phyloP scores from a whole-genome alignment of 2,113 vertebrate species.

The Cyanistes caeruleus region DNA sequence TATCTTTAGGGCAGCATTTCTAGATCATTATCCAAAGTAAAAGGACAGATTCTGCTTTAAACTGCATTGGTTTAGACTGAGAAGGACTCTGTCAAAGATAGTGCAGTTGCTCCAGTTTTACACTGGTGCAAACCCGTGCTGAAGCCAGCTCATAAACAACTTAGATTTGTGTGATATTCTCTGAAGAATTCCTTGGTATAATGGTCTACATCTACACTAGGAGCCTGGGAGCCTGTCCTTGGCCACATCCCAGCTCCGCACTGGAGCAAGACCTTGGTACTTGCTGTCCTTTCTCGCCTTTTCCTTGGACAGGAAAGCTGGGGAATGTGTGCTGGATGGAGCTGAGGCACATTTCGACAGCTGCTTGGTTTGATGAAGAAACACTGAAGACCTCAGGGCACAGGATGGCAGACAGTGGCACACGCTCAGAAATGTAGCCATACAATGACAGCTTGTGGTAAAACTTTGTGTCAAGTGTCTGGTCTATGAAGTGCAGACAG shows the following conservation, averaged over 20 bases:
- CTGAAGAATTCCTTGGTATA: neutral
- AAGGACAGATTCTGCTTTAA: neutral
- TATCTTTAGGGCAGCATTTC: neutral
- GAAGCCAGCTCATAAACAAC: neutral
- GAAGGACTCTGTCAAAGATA: neutral
- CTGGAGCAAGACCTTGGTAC: constrained; percentile 54
- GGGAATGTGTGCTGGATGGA: constrained; percentile 35
- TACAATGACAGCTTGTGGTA: constrained; percentile 8
- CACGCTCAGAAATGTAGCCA: neutral
- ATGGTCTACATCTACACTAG: neutral
- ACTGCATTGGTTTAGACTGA: neutral
- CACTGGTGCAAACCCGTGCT: neutral
- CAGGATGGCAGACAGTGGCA: constrained; percentile 15
- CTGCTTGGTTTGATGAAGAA: constrained; percentile 52
- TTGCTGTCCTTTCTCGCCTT: neutral
- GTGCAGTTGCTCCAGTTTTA: neutral
- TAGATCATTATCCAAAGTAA: neutral
- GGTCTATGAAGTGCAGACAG: neutral
- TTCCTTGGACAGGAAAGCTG: constrained; percentile 35
- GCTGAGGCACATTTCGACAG: constrained; percentile 42
- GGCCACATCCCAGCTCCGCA: constrained; percentile 40
- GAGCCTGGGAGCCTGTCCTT: neutral
- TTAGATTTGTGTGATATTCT: neutral
- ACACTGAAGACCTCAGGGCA: constrained; percentile 47
- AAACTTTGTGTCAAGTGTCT: neutral